Percentiles rank a stretch among this genome's conserved stretches.
Conservation (phyloP, 2,797 vertebrate genomes). For the Chloroceryle amazona region DNA sequence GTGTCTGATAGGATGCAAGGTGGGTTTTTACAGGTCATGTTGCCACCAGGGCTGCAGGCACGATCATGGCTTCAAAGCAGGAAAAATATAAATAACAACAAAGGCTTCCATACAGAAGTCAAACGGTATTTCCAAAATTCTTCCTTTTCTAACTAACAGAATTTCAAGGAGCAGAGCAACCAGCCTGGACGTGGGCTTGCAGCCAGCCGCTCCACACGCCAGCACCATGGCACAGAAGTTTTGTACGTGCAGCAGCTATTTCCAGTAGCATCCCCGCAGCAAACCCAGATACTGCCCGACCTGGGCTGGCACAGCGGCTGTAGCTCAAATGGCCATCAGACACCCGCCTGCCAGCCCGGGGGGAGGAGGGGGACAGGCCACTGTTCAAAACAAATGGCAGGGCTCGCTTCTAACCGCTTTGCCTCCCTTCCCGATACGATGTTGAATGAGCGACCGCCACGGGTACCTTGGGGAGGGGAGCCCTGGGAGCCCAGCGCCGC, state of each 20-base stretch:
- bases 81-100: neutral
- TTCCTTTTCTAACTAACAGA: neutral
- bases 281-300: neutral
- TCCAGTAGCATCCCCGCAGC: neutral
- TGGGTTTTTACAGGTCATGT: neutral
- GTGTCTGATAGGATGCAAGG: neutral
- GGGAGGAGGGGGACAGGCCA: neutral
- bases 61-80: rapidly evolving
- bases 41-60: neutral
- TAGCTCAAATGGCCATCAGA: neutral
- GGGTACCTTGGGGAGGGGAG: neutral
- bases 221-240: neutral
- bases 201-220: neutral
- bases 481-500: neutral
- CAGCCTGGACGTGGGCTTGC: rapidly evolving
- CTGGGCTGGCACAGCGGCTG: neutral
- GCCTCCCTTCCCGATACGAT: rapidly evolving
- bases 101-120: neutral
- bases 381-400: neutral
- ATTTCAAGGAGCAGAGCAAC: neutral
- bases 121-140: neutral
- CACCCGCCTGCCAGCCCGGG: neutral
- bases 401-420: neutral
- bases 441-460: rapidly evolving
- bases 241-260: neutral